Conservation (phyloP, 92 coral and sea anemone genomes). For the Desmophyllum pertusum region DNA sequence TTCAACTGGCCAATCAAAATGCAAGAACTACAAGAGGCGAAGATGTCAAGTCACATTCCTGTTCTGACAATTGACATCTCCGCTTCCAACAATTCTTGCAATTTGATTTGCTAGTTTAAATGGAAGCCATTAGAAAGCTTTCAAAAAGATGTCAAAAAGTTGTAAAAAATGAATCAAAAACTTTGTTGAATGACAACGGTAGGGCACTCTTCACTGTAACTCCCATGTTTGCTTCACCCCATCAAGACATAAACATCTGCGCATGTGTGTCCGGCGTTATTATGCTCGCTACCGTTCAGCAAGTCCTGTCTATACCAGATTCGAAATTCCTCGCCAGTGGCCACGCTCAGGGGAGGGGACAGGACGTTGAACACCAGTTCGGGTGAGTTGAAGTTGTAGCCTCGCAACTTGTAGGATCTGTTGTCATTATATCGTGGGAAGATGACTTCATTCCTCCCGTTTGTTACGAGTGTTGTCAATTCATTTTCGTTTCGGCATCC, state of each 20-base stretch:
- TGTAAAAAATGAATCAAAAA: too few relatives aligned
- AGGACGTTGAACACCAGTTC: not conserved
- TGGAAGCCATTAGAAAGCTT: too few relatives aligned
- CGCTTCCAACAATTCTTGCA: too few relatives aligned
- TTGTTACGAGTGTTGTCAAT: slow-evolving; percentile 6
- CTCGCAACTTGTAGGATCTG: not conserved
- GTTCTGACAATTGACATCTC: too few relatives aligned
- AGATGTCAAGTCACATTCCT: too few relatives aligned
- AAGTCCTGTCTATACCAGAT: slow-evolving; percentile 16
- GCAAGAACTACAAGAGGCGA: too few relatives aligned
- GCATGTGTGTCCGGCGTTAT: slow-evolving; percentile 4
- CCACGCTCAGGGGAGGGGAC: not conserved
- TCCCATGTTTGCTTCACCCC: not conserved
- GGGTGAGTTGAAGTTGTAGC: not conserved
- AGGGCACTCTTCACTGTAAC: too few relatives aligned
- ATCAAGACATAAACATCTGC: not conserved
- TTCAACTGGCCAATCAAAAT: too few relatives aligned
- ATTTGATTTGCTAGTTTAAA: too few relatives aligned
- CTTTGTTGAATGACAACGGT: too few relatives aligned
- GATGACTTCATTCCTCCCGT: not conserved
- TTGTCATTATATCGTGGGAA: not conserved
- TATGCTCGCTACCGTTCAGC: not conserved
- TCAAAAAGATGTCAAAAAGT: too few relatives aligned
- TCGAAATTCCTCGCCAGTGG: not conserved
- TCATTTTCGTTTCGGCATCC: not conserved